Conservation (phyloP, 2,113 vertebrate genomes). For the Bufo gargarizans region DNA sequence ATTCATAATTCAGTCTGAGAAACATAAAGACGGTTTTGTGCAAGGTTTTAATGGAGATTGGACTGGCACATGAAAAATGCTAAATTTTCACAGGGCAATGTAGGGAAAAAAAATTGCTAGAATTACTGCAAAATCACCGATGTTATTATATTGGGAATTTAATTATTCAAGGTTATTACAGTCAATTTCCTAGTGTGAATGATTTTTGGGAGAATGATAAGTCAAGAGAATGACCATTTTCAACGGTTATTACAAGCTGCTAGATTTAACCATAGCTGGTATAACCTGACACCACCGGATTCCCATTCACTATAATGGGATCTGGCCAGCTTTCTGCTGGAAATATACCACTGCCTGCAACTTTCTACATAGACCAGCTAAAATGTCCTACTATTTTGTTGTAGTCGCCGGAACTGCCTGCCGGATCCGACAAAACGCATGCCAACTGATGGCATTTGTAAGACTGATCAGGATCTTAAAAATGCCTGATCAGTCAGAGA, state of each 20-base stretch:
- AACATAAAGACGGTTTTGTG: conserved; percentile 15
- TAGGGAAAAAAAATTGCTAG: not conserved
- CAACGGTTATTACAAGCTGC: not conserved
- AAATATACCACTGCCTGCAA: no score
- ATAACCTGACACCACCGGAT: no score
- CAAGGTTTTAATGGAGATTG: not conserved
- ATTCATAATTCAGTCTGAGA: conserved; percentile 13
- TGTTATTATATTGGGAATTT: not conserved
- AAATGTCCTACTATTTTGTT: no score
- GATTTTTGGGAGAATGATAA: not conserved
- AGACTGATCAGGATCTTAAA: no score
- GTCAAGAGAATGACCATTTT: no score
- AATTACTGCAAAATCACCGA: conserved; percentile 29
- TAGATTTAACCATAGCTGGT: not conserved
- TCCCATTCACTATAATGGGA: no score
- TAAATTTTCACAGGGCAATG: not conserved
- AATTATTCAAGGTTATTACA: not conserved
- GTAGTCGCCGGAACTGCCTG: no score
- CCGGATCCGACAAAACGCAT: no score
- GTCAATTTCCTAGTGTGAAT: not conserved
- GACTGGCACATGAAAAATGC: not conserved
- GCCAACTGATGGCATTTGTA: no score
- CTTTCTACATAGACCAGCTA: no score
- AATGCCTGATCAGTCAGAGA: no score
- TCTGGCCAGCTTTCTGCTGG: no score